Conservation (phyloP, 2,113 vertebrate genomes). For the Aix galericulata region DNA sequence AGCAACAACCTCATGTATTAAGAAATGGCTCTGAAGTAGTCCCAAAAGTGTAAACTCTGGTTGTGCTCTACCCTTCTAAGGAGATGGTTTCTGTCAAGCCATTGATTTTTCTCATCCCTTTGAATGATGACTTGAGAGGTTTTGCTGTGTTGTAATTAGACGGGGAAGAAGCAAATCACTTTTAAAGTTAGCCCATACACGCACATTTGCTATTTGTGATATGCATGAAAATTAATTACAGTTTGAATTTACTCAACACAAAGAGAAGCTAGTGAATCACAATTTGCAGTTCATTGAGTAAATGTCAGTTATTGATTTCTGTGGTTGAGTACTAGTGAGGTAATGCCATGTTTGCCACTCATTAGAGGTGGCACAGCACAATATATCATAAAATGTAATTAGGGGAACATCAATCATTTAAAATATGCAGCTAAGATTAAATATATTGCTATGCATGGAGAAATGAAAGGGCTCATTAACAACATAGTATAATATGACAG, state of each 20-base stretch:
- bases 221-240: slow-evolving; percentile 71
- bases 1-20: not conserved
- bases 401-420: slow-evolving; percentile 60
- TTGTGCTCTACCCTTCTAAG: not conserved
- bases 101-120: slow-evolving; percentile 52
- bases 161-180: slow-evolving; percentile 63
- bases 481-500: slow-evolving; percentile 44
- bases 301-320: slow-evolving; percentile 76
- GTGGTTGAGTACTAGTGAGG: slow-evolving; percentile 61
- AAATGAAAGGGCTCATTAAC: slow-evolving; percentile 69
- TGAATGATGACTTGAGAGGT: slow-evolving; percentile 28
- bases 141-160: slow-evolving; percentile 71
- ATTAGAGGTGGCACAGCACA: slow-evolving; percentile 48
- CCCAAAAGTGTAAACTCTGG: not conserved
- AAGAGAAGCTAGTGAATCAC: slow-evolving; percentile 73
- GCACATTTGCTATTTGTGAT: slow-evolving; percentile 18
- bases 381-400: slow-evolving; percentile 69
- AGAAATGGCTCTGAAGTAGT: not conserved
- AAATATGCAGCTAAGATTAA: slow-evolving; percentile 66
- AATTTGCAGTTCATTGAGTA: slow-evolving; percentile 77
- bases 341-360: slow-evolving; percentile 67
- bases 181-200: slow-evolving; percentile 58
- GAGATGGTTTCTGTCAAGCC: not conserved
- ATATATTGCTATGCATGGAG: slow-evolving; percentile 41
- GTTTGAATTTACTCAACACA: slow-evolving; percentile 72